A percentile compares a stretch with the other conserved stretches of the same genome.
Conservation (phyloP, 1,140 invertebrate genomes). For the Drosophila prosaltans region DNA sequence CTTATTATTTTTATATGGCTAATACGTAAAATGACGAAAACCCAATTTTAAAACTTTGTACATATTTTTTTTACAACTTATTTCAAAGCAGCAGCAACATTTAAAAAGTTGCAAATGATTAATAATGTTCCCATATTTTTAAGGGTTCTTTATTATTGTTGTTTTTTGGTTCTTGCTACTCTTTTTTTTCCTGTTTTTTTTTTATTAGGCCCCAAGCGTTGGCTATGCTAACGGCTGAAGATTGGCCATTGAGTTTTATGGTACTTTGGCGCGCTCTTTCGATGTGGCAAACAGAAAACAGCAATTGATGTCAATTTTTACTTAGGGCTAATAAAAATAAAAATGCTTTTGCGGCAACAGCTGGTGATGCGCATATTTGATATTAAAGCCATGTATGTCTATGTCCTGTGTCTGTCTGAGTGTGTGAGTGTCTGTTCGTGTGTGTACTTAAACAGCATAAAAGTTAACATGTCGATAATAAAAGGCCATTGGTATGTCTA, state of each 20-base stretch:
- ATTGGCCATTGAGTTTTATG: conserved; percentile 78
- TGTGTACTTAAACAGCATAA: conserved; percentile 55
- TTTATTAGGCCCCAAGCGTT: conserved; percentile 60
- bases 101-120: neutral
- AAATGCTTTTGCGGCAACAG: conserved; percentile 63
- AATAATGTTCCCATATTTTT: neutral
- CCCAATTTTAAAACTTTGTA: too few relatives aligned
- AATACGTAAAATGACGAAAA: too few relatives aligned
- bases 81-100: neutral
- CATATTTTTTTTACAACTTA: too few relatives aligned
- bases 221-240: conserved; percentile 67
- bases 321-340: conserved; percentile 67
- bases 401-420: neutral
- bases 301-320: conserved; percentile 78
- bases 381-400: conserved; percentile 52
- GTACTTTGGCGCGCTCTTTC: conserved; percentile 57
- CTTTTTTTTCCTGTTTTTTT: conserved; percentile 32
- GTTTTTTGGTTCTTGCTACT: conserved; percentile 17
- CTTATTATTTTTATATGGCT: too few relatives aligned
- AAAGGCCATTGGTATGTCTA: conserved; percentile 33
- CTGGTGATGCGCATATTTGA: conserved; percentile 76
- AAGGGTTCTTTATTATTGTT: neutral
- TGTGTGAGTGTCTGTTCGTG: conserved; percentile 12
- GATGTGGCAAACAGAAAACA: conserved; percentile 44
- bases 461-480: conserved; percentile 70